Percentiles rank a stretch among this genome's conserved stretches.
Conservation (phyloP, 1,140 invertebrate genomes). For the Drosophila ambigua region DNA sequence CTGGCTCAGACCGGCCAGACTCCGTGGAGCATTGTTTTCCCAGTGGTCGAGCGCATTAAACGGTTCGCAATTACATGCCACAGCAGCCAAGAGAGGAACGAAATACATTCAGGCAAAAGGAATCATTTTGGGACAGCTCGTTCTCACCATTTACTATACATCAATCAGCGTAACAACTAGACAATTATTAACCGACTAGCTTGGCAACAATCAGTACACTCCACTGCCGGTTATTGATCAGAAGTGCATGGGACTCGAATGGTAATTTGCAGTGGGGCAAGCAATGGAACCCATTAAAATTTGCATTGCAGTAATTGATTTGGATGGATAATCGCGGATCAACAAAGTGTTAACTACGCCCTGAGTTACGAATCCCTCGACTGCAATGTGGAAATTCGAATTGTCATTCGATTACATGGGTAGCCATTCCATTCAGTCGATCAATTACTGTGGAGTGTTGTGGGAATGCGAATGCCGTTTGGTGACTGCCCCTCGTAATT, state of each 20-base stretch:
- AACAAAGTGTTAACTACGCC: background rate
- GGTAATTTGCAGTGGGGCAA: no score
- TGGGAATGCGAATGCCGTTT: slow-evolving; percentile 35
- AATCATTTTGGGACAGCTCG: no score
- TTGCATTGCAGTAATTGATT: no score
- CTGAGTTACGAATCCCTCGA: slow-evolving; percentile 7
- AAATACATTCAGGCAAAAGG: no score
- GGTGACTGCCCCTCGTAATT: slow-evolving; percentile 38
- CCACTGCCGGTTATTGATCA: no score
- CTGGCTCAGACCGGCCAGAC: slow-evolving; percentile 24
- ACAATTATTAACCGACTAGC: no score
- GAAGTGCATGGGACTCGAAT: no score
- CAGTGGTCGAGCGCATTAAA: slow-evolving; percentile 56
- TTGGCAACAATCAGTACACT: no score
- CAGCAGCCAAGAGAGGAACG: slow-evolving; percentile 1
- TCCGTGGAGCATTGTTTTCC: slow-evolving; percentile 37
- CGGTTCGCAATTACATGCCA: slow-evolving; percentile 57
- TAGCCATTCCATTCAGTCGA: slow-evolving; percentile 25
- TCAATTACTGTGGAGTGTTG: slow-evolving; percentile 33
- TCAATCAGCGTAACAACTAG: no score
- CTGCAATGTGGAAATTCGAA: background rate
- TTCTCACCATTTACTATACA: no score
- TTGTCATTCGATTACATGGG: slow-evolving; percentile 29
- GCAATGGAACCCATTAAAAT: no score
- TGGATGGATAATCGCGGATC: no score